These are phyloP conservation scores for Rattus rattus DNA, from an alignment of 2,113 vertebrate species.

Conservation along the genomic window DNA sequence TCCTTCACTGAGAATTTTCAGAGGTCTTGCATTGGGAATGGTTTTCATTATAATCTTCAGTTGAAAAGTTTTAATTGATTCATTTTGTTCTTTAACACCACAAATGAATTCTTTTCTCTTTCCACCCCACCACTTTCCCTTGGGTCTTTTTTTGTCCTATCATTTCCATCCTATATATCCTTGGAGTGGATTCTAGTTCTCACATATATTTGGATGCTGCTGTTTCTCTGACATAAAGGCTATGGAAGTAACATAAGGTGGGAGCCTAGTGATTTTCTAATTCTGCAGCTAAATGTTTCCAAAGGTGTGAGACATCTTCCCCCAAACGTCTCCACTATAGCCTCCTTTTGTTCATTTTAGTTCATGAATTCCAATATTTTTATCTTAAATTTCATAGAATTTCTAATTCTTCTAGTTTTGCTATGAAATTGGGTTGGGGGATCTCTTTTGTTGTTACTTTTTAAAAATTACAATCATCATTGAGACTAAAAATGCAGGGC, in stretches of 20 bases:
- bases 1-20: not conserved
- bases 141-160: not conserved
- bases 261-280: not conserved
- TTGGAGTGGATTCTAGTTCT: not conserved
- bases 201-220: not conserved
- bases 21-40: not conserved
- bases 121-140: not conserved
- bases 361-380: not conserved
- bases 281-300: not conserved
- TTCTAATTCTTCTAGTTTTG: conserved; percentile 29
- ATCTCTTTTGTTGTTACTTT: not conserved
- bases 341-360: not conserved
- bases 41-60: not conserved
- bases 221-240: not conserved
- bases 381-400: not conserved
- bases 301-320: not conserved
- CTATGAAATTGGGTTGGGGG: not conserved
- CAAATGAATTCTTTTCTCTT: not conserved
- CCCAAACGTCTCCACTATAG: not conserved
- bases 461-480: not conserved
- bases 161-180: too few relatives aligned
- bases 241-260: not conserved
- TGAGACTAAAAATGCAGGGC: not conserved
- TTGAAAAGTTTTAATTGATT: not conserved
- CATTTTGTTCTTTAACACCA: not conserved